A percentile compares a stretch with the other conserved stretches of the same genome.
These are phyloP conservation scores for Cylas formicarius DNA, from an alignment of 1,140 invertebrate species.

Conservation along the genomic window DNA sequence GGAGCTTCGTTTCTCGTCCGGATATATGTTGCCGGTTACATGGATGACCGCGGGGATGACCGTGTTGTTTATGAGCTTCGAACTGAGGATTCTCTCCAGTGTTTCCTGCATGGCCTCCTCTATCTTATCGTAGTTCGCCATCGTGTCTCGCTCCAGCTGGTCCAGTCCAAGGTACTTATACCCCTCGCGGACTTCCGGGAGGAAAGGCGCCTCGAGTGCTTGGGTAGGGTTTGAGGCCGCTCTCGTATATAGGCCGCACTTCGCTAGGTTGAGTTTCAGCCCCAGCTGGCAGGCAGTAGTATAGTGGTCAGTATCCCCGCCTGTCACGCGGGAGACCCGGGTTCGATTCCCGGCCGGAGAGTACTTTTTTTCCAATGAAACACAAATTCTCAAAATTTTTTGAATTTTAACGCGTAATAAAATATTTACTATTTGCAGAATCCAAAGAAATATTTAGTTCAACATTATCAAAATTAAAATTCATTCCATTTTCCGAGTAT, in stretches of 20 bases:
- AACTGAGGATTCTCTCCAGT: slow-evolving; percentile 4
- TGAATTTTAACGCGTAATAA: too few relatives aligned
- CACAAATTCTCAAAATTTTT: too few relatives aligned
- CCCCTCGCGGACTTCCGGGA: slow-evolving; percentile 18
- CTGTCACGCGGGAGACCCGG: slow-evolving; percentile 38
- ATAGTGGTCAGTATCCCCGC: slow-evolving; percentile 39
- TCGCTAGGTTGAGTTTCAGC: slow-evolving; percentile 20
- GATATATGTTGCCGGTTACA: slow-evolving; percentile 12
- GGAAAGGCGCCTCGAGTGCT: slow-evolving; percentile 9
- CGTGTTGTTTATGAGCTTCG: slow-evolving; percentile 22
- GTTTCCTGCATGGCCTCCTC: slow-evolving; percentile 14
- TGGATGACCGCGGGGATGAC: slow-evolving; percentile 15
- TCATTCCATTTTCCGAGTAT: too few relatives aligned
- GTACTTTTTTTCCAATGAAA: too few relatives aligned
- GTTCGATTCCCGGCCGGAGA: slow-evolving; percentile 36
- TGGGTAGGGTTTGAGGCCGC: neutral
- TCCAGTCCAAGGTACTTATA: slow-evolving; percentile 27
- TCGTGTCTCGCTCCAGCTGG: slow-evolving; percentile 21
- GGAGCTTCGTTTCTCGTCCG: slow-evolving; percentile 13
- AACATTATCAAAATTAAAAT: too few relatives aligned
- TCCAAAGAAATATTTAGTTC: too few relatives aligned
- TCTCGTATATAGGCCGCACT: slow-evolving; percentile 20
- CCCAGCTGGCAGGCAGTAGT: too few relatives aligned
- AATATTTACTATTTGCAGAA: too few relatives aligned
- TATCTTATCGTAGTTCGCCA: slow-evolving; percentile 11